These are phyloP conservation scores for Drosophila triauraria DNA, from an alignment of 1,140 invertebrate genomes.

Conservation along the genomic window DNA sequence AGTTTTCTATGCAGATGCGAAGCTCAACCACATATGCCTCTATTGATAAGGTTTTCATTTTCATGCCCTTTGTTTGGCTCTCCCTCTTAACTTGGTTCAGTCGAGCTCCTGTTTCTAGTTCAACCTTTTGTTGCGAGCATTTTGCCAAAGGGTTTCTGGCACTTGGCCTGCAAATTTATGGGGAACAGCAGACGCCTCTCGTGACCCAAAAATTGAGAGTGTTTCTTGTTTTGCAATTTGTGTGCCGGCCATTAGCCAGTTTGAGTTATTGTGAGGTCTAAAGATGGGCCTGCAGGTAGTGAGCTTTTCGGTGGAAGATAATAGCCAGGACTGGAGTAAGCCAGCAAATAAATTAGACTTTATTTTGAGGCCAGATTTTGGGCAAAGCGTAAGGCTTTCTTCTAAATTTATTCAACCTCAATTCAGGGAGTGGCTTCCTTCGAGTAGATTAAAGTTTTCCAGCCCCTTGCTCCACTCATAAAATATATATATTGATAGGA, in stretches of 20 bases:
- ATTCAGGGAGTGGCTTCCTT: not conserved
- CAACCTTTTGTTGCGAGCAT: slow-evolving; percentile 38
- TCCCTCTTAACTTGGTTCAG: slow-evolving; percentile 11
- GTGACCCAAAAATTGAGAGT: slow-evolving; percentile 24
- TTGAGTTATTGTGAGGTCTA: slow-evolving; percentile 32
- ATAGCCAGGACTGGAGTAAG: not conserved
- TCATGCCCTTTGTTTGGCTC: slow-evolving; percentile 24
- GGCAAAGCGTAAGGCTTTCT: not conserved
- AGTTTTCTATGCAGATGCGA: not conserved
- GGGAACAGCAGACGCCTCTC: slow-evolving; percentile 11
- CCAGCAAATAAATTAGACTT: slow-evolving; percentile 2
- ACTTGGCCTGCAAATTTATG: slow-evolving; percentile 44
- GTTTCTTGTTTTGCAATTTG: slow-evolving; percentile 37
- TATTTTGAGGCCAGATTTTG: not conserved
- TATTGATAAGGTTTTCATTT: slow-evolving; percentile 25
- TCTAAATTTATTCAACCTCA: slow-evolving; percentile 4
- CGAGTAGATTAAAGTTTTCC: not conserved
- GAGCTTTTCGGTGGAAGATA: slow-evolving; percentile 1
- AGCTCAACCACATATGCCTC: slow-evolving; percentile 3
- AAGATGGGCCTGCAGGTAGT: slow-evolving; percentile 20
- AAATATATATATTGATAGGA: not conserved
- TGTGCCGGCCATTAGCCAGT: slow-evolving; percentile 36
- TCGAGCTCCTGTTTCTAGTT: slow-evolving; percentile 18
- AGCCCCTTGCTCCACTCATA: not conserved
- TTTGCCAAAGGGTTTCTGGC: slow-evolving; percentile 29